These are phyloP conservation scores for Hypolimnas misippus DNA, from an alignment of 2,888 invertebrate genomes.

Conservation along the genomic window DNA sequence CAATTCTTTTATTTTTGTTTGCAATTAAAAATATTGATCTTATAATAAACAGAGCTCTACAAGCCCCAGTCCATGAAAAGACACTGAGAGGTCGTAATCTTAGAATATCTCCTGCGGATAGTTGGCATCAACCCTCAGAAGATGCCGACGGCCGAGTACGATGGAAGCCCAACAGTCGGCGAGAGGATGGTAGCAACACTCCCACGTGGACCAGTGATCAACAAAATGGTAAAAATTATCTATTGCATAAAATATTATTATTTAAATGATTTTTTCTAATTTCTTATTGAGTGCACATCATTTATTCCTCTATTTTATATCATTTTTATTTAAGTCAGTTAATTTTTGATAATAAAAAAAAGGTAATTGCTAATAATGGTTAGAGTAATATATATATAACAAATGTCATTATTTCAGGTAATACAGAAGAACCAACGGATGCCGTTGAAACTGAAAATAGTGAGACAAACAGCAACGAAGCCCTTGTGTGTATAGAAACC, in stretches of 20 bases:
- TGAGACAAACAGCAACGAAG: constrained; percentile 23
- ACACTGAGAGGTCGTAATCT: constrained; percentile 66
- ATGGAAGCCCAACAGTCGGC: constrained; percentile 56
- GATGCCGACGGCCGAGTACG: constrained; percentile 62
- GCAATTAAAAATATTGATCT: too few relatives aligned
- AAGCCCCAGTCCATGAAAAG: constrained; percentile 69
- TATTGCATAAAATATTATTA: background rate
- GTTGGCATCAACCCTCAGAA: constrained; percentile 85
- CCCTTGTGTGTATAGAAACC: constrained; percentile 15
- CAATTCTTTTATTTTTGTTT: too few relatives aligned
- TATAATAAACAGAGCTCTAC: constrained; percentile 65
- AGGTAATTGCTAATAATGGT: too few relatives aligned
- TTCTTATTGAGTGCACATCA: too few relatives aligned
- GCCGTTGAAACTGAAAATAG: constrained; percentile 14
- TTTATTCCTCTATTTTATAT: too few relatives aligned
- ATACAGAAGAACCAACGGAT: constrained; percentile 19
- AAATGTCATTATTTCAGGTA: constrained; percentile 26
- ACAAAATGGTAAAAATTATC: constrained; percentile 21
- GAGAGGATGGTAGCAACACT: constrained; percentile 28
- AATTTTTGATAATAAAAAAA: too few relatives aligned
- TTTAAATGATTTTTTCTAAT: too few relatives aligned
- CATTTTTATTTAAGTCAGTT: too few relatives aligned
- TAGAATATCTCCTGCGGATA: constrained; percentile 83
- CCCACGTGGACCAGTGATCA: constrained; percentile 22
- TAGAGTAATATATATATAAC: too few relatives aligned